Base-by-base conservation (phyloP, 1,140 invertebrate genomes). In the Heliconius hermathena region DNA sequence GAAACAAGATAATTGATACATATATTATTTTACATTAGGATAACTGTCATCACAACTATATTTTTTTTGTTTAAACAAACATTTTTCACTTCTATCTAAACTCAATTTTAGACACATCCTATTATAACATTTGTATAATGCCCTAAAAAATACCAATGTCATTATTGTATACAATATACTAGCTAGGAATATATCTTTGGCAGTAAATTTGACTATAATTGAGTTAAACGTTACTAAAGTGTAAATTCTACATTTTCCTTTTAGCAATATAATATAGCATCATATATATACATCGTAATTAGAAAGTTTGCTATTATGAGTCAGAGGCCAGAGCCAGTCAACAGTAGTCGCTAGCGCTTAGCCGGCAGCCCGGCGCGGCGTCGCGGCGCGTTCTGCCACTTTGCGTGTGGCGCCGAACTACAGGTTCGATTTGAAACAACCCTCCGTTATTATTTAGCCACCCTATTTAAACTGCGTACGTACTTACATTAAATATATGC, bases 341-440 rank as follows among this genome's bases (percentile, higher is more conserved):
- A 66, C 60, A 29, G 60, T n/a, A 29, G 22, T 26, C 76, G 79
- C 80, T 77, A 79, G 77, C 74, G 36, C 11, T 3, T 22, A 16
- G 60, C n/a, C 76, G 77, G 82, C 79, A 79, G 77, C 73, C 29
- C 72, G 77, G 79, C 85, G 84, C 87, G 80, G 83, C 81, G 54
- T 20, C 71, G 71, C 78, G 87, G 80, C 70, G 60, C 74, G 81
- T 22, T 57, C 73, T 74, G 81, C 73, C 74, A 79, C 70, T 77
- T 89, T 79, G 87, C 89, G 89, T 89, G 87, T 79, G 88, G 89
- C 87, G 87, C 87, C 89, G 76, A 76, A 75, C 49, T 74, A 54
- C 57, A 29, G 60, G 60, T 66, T 66, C 74, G 49, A 74, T 66
- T 66, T 71, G 66, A 77, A 80, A 81, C 76, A 74, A 76, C 72